Evolutionary conservation across 35 echinoderm and acorn worm species (phyloP).

Genomic region (Diadema setosum): DNA sequence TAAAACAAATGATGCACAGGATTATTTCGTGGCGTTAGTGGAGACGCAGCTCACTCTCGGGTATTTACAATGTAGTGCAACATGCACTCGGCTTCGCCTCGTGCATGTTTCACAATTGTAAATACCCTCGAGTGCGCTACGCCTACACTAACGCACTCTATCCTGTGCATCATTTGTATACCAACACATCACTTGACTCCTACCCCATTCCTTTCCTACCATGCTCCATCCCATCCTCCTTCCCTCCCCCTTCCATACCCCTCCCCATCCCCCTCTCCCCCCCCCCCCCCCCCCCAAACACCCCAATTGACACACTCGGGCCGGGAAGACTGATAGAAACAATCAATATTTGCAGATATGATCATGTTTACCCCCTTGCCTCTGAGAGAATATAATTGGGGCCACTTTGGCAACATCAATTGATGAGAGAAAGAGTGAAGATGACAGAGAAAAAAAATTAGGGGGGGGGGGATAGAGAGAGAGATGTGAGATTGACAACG

Average conservation of each 20-base stretch:
- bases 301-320: not conserved
- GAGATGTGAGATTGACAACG: too few species aligned
- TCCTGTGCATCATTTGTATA: too few species aligned
- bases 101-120: too few species aligned
- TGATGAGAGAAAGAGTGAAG: not conserved
- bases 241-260: not conserved
- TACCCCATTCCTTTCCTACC: not conserved
- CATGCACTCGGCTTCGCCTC: too few species aligned
- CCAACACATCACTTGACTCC: too few species aligned
- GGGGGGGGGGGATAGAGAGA: not conserved
- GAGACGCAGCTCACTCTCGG: too few species aligned
- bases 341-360: not conserved
- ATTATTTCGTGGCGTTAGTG: too few species aligned
- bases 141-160: too few species aligned
- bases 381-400: not conserved
- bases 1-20: too few species aligned
- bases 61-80: too few species aligned
- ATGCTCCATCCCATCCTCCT: not conserved
- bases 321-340: not conserved
- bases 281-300: not conserved
- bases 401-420: too few species aligned
- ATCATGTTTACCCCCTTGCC: not conserved
- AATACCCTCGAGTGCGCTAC: too few species aligned
- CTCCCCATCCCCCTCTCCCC: not conserved
- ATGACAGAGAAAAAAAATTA: not conserved